Conservation (phyloP, 2,113 vertebrate species). For the Syngnathus scovelli region DNA sequence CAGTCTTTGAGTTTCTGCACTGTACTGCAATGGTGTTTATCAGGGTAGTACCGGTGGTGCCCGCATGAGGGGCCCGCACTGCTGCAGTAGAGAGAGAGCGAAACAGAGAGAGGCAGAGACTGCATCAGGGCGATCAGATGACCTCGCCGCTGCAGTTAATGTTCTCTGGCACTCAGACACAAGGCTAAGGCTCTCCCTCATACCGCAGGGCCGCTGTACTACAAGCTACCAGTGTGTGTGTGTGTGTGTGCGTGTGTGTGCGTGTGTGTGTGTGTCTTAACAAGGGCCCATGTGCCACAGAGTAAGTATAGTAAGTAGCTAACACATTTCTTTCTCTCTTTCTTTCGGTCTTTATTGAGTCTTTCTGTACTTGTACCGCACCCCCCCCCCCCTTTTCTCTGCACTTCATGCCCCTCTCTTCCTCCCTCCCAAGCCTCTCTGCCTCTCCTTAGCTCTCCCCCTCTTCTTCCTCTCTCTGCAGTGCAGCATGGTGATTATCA, state of each 20-base stretch:
- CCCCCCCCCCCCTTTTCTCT: constrained; percentile 34
- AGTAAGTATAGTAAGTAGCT: constrained; percentile 19
- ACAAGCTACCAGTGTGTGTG: constrained; percentile 35
- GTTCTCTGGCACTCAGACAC: constrained; percentile 64
- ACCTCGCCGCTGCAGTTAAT: constrained; percentile 73
- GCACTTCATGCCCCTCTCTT: constrained; percentile 59
- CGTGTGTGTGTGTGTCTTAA: constrained; percentile 20
- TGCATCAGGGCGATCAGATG: constrained; percentile 68
- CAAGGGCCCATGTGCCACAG: constrained; percentile 11
- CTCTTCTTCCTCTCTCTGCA: constrained; percentile 64
- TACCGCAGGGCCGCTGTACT: constrained; percentile 52
- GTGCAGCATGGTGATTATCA: constrained; percentile 73
- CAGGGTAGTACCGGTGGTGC: constrained; percentile 33
- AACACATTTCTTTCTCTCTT: constrained; percentile 18
- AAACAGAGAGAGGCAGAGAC: constrained; percentile 43
- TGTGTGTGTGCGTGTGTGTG: constrained; percentile 7
- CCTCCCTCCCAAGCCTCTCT: constrained; percentile 40
- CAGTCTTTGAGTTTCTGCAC: neutral
- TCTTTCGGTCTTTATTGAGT: constrained; percentile 17
- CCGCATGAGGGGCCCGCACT: constrained; percentile 45
- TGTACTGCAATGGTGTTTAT: neutral
- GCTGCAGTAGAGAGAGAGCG: constrained; percentile 49
- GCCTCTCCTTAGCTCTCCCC: constrained; percentile 31
- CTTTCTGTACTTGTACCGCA: constrained; percentile 3
- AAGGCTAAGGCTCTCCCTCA: constrained; percentile 51